Conservation (phyloP, 2,113 vertebrate species). For the Gyps fulvus region DNA sequence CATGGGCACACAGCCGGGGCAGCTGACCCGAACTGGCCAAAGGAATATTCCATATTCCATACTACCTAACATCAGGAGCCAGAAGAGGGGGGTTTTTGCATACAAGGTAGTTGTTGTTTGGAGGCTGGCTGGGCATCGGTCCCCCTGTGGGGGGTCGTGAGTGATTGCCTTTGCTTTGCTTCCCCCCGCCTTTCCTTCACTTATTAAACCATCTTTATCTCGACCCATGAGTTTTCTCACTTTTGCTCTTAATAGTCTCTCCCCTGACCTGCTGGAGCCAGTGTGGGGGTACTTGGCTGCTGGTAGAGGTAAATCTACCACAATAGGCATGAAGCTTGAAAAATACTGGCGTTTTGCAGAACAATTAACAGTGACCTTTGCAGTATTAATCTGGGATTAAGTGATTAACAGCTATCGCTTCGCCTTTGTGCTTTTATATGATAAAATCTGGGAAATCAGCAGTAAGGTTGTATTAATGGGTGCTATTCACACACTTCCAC, state of each 20-base stretch:
- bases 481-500: background rate
- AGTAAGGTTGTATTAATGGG: background rate
- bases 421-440: background rate
- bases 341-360: background rate
- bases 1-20: background rate
- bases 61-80: background rate
- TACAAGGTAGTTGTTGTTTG: background rate
- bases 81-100: background rate
- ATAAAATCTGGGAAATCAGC: background rate
- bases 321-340: background rate
- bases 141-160: background rate
- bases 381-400: background rate
- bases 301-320: background rate
- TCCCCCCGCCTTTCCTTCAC: background rate
- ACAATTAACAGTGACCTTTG: background rate
- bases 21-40: background rate
- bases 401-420: background rate
- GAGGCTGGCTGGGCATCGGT: background rate
- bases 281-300: background rate
- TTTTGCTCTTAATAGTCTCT: background rate
- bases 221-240: accelerated
- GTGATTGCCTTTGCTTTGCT: background rate
- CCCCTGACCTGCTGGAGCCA: background rate
- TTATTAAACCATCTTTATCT: background rate
- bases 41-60: background rate